Conservation (phyloP, 2,113 vertebrate genomes). For the Macrotis lagotis region DNA sequence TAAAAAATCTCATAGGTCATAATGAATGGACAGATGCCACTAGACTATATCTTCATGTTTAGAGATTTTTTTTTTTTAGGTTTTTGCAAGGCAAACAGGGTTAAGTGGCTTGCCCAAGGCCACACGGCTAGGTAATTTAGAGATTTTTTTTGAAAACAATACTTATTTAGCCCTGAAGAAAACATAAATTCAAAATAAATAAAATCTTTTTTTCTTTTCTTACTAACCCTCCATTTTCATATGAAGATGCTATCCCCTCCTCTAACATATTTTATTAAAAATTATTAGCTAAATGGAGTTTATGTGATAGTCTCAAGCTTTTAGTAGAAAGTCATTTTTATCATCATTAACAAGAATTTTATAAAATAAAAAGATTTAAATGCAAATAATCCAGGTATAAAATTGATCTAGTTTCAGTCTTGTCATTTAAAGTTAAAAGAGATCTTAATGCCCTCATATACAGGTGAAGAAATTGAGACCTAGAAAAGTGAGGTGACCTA, state of each 20-base stretch:
- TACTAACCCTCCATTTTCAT: background rate
- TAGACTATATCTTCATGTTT: conserved; percentile 22
- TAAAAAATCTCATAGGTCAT: conserved; percentile 16
- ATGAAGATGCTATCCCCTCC: background rate
- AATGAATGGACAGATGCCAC: conserved; percentile 12
- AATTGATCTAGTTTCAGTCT: background rate
- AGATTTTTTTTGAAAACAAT: conserved; percentile 44
- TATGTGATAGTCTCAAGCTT: conserved; percentile 30
- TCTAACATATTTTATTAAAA: conserved; percentile 36
- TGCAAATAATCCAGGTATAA: background rate
- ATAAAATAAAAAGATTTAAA: conserved; percentile 43
- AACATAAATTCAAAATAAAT: no score
- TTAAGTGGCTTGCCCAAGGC: no score
- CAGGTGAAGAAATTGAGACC: background rate
- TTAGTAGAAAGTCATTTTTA: conserved; percentile 37
- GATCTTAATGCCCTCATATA: background rate
- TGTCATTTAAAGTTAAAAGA: background rate
- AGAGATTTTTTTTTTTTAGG: no score
- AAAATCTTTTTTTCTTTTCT: background rate
- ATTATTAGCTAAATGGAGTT: conserved; percentile 35
- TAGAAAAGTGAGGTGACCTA: background rate
- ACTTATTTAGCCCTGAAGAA: background rate
- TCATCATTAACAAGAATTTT: conserved; percentile 51
- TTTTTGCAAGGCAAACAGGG: no score
- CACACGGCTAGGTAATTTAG: no score